A percentile compares a stretch with the other conserved stretches of the same genome.
Conservation (phyloP, 2,888 invertebrate species). For the Gibbula magus region DNA sequence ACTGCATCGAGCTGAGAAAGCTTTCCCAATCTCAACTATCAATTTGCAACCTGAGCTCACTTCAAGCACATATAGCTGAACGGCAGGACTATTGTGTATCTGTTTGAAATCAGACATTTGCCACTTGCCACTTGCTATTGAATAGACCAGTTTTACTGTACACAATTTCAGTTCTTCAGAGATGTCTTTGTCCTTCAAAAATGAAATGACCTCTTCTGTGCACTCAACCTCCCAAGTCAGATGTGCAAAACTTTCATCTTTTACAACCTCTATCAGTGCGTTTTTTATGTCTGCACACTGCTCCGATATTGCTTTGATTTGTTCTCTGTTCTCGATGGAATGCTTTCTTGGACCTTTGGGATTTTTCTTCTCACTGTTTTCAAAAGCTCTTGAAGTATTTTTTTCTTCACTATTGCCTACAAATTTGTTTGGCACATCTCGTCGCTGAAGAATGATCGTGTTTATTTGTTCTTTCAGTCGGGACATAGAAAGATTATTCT, state of each 20-base stretch:
- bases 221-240: conserved; percentile 69
- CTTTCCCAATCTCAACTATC: conserved; percentile 65
- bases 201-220: conserved; percentile 63
- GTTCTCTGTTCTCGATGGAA: too few relatives aligned
- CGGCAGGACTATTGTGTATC: conserved; percentile 47
- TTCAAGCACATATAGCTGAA: conserved; percentile 55
- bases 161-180: conserved; percentile 50
- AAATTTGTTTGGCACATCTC: too few relatives aligned
- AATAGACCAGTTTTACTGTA: conserved; percentile 53
- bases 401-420: too few relatives aligned
- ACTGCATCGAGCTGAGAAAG: conserved; percentile 62
- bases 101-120: conserved; percentile 50
- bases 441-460: too few relatives aligned
- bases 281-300: conserved; percentile 52
- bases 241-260: conserved; percentile 57
- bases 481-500: conserved; percentile 14
- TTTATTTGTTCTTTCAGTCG: neutral
- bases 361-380: too few relatives aligned
- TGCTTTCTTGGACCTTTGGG: too few relatives aligned
- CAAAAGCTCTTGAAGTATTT: too few relatives aligned
- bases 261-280: conserved; percentile 53
- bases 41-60: conserved; percentile 52
- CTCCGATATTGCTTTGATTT: neutral
- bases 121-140: conserved; percentile 65
- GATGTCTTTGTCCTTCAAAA: conserved; percentile 52